Conservation (phyloP, 2,888 invertebrate genomes). For the Trisateles emortualis region DNA sequence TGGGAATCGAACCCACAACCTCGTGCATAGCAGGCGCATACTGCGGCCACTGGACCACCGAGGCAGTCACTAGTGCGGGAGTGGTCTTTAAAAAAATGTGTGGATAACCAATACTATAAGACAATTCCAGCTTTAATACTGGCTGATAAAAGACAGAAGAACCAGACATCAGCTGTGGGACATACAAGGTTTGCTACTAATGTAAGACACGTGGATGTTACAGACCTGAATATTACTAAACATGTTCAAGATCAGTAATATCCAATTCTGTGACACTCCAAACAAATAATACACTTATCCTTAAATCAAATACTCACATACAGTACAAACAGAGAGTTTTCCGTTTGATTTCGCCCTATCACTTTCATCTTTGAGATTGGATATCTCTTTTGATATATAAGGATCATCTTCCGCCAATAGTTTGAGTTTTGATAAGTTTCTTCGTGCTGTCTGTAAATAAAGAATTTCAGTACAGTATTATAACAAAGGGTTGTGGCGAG, state of each 20-base stretch:
- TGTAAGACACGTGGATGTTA: too few species aligned
- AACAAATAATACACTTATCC: background rate
- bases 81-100: too few species aligned
- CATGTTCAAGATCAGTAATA: background rate
- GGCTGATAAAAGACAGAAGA: too few species aligned
- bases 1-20: too few species aligned
- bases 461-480: constrained; percentile 8
- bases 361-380: constrained; percentile 61
- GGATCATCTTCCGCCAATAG: constrained; percentile 54
- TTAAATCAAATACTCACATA: constrained; percentile 59
- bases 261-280: background rate
- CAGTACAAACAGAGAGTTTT: constrained; percentile 46
- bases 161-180: too few species aligned
- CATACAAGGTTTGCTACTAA: too few species aligned
- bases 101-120: too few species aligned
- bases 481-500: background rate
- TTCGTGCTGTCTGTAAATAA: constrained; percentile 62
- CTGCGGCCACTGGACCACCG: too few species aligned
- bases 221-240: too few species aligned
- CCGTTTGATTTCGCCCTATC: constrained; percentile 60
- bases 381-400: constrained; percentile 55
- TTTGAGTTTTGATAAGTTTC: constrained; percentile 59
- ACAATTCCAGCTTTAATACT: too few species aligned
- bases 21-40: too few species aligned
- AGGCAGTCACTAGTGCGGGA: too few species aligned